These are phyloP conservation scores for Gymnosoma rotundatum DNA, from an alignment of 2,888 invertebrate genomes.

Conservation along the genomic window DNA sequence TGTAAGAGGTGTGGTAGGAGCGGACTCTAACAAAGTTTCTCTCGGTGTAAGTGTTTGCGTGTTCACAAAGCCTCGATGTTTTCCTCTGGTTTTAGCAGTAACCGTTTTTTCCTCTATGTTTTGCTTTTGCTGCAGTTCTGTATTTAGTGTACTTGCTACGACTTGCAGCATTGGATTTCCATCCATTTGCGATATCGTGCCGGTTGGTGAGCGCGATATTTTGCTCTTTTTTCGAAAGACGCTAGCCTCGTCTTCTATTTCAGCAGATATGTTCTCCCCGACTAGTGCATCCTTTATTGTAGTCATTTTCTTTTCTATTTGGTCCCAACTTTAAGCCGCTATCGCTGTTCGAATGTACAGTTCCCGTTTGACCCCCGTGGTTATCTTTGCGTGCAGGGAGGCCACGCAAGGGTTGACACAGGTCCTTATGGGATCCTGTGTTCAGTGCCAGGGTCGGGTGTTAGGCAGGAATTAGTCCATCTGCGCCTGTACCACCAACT, in stretches of 20 bases:
- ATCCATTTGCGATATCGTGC: not conserved
- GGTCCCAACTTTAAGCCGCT: too few relatives aligned
- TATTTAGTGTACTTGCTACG: not conserved
- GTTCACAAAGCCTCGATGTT: not conserved
- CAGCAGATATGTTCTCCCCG: not conserved
- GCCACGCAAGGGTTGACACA: too few relatives aligned
- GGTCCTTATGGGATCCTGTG: too few relatives aligned
- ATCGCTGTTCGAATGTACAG: too few relatives aligned
- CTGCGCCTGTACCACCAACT: too few relatives aligned
- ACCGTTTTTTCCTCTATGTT: not conserved
- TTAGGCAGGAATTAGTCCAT: too few relatives aligned
- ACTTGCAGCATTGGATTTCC: not conserved
- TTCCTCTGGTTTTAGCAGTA: not conserved
- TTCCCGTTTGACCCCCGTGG: too few relatives aligned
- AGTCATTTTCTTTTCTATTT: not conserved
- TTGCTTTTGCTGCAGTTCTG: not conserved
- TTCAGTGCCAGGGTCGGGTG: too few relatives aligned
- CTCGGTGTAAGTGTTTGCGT: not conserved
- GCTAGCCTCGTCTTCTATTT: conserved; percentile 7
- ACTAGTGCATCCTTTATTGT: not conserved
- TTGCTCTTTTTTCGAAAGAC: not conserved
- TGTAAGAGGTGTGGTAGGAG: not conserved
- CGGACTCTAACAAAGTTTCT: not conserved
- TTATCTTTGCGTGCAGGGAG: too few relatives aligned
- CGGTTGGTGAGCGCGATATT: not conserved